Evolutionary conservation across 2,888 invertebrate genomes (phyloP), one percentile per base, ranked within the genome.

Genomic region (Pristionchus mayeri): DNA sequence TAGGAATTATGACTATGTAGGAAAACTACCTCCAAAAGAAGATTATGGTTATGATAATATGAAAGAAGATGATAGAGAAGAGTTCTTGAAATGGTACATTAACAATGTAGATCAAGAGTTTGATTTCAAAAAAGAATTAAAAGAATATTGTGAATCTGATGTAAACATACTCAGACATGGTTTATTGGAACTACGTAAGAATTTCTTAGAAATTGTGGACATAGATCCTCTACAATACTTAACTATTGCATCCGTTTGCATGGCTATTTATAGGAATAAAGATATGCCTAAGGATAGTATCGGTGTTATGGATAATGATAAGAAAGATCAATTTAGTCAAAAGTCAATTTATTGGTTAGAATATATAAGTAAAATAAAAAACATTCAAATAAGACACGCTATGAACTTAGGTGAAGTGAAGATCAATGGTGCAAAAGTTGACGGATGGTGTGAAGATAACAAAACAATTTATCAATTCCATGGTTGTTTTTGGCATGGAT

Each of bases 31-130:
- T 13, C 57, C 57, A 4, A 57, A 57, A 57, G 57, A 57, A 57
- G 57, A 57, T 57, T 57, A 57, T 57, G 57, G 57, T 57, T 57
- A 57, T 57, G 57, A 57, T 57, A 57, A 57, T 57, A 57, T 57
- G 57, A 57, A 57, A 57, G 57, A 57, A 24, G 21, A 57, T 4
- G 57, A 57, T 57, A 57, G 57, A 57, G 21, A 18, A 57, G 24
- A 57, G 7, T 57, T 57, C 57, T 57, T 57, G 21, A 21, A 57
- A 57, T 57, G 57, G 57, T 57, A 57, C 21, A 57, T 24, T 57
- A 24, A 57, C 4, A 57, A 24, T 7, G 24, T 24, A 57, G 24
- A 57, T 18, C 7, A 24, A 57, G 57, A 57, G 57, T 57, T 57
- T 21, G 57, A 57, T 57, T 57, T 57, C 21, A 57, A 13, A 21